Base-by-base conservation (phyloP, 2,113 vertebrate species). In the Malaclemys terrapin region DNA sequence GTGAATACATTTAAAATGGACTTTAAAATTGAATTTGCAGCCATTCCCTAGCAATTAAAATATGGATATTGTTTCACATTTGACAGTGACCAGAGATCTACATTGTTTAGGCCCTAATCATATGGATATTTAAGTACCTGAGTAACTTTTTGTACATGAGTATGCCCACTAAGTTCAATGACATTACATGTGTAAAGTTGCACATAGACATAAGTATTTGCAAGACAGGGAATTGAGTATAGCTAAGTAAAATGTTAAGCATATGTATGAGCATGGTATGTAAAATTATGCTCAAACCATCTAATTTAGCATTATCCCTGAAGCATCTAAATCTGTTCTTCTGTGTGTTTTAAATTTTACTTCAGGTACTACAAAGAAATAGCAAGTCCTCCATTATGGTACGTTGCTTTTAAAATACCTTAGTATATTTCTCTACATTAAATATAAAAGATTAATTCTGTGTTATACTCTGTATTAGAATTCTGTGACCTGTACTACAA, bases 291-390 rank as follows among this genome's bases (percentile, higher is more conserved):
- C 81, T 89, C 89, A 80, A 89, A 86, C 87, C 95, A 93, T 25
- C 0, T 0, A 84, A 62, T 82, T 93, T 56, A 84, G 20, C 53
- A 88, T 91, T 86, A 14, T 65, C 93, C 49, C 87, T 91, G 42
- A 72, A 89, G 87, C 95, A 89, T 65, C 78, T 42, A 95, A 81
- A 92, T 49, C 78, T 93, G 65, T 84, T 88, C 35, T 94, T 62
- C 72, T 90, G 82, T n/a, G 81, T 49, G 27, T 53, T 96, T 88
- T 92, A 96, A 96, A 91, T 92, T 97, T 91, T 95, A 94, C 95
- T 92, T 96, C 87, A 82, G 76, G 94, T 93, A 94, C 91, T 31
- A 85, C 0, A 1, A 59, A 25, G 54, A 93, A 93, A 78, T 29
- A 90, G 89, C 90, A 42, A 13, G 87, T 93, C 96, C 94, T 90